Conservation (phyloP, 2,888 invertebrate genomes). For the Spodoptera littoralis region DNA sequence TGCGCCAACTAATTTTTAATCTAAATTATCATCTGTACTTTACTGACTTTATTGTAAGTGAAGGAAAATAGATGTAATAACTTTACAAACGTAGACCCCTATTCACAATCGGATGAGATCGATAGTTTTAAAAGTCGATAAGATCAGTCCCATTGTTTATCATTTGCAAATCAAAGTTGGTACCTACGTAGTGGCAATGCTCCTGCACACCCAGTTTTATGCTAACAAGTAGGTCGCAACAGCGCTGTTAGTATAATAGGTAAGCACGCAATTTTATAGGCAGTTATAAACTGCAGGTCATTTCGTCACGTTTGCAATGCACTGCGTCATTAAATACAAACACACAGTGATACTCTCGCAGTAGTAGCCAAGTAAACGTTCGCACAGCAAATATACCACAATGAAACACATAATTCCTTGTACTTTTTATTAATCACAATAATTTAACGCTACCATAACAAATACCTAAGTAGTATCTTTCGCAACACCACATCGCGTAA, state of each 20-base stretch:
- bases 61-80: no score
- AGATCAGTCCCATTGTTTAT: not conserved
- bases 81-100: no score
- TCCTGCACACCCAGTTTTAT: conserved; percentile 22
- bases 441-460: conserved; percentile 55
- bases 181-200: conserved; percentile 6
- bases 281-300: conserved; percentile 31
- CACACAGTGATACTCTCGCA: conserved; percentile 25
- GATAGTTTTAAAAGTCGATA: no score
- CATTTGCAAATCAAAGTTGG: conserved; percentile 8
- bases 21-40: no score
- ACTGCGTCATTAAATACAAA: conserved; percentile 43
- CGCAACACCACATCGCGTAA: conserved; percentile 66
- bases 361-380: conserved; percentile 16
- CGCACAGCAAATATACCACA: conserved; percentile 31
- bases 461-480: conserved; percentile 49
- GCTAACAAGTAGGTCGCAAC: conserved; percentile 39
- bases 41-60: no score
- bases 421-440: conserved; percentile 63
- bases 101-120: no score
- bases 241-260: conserved; percentile 16
- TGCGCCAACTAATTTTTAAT: no score
- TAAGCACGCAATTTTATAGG: conserved; percentile 46
- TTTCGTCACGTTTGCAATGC: conserved; percentile 57
- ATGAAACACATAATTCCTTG: conserved; percentile 53